Evolutionary conservation across 2,888 invertebrate genomes (phyloP).

Genomic region (Habrosyne pyritoides): DNA sequence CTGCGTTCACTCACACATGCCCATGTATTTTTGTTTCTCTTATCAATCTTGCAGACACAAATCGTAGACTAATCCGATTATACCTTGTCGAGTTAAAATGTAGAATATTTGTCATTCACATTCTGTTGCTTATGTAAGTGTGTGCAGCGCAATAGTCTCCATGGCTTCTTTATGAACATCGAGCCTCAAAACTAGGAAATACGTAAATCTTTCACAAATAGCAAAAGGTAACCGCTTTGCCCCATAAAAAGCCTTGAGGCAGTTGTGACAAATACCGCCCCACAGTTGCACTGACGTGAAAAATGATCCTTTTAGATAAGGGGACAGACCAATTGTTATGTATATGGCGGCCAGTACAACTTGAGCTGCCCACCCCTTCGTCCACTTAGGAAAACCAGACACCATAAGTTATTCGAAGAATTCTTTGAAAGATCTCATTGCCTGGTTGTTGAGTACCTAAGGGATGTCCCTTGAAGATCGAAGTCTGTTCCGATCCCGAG

Average conservation of each 20-base stretch:
- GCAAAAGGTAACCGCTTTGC: constrained; percentile 49
- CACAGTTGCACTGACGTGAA: constrained; percentile 75
- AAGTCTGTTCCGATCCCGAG: constrained; percentile 42
- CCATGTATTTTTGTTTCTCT: too few relatives aligned
- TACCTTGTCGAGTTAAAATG: too few relatives aligned
- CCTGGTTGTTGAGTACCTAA: constrained; percentile 32
- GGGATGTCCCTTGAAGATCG: constrained; percentile 49
- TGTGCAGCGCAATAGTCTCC: too few relatives aligned
- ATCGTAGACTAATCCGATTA: too few relatives aligned
- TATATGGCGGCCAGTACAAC: constrained; percentile 48
- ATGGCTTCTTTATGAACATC: too few relatives aligned
- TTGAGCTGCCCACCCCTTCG: constrained; percentile 31
- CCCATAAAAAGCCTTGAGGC: constrained; percentile 69
- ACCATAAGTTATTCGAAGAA: not conserved
- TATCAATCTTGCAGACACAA: too few relatives aligned
- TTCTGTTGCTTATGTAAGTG: too few relatives aligned
- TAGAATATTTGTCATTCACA: too few relatives aligned
- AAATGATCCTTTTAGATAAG: constrained; percentile 78
- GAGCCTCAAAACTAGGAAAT: constrained; percentile 33
- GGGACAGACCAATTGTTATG: constrained; percentile 71
- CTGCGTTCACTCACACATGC: too few relatives aligned
- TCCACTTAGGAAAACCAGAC: not conserved
- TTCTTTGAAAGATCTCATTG: constrained; percentile 26
- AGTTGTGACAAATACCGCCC: constrained; percentile 72
- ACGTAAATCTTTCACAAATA: constrained; percentile 59